phyloP scores from a whole-genome alignment of 2,113 vertebrate species.

The Calyptomena viridis region DNA sequence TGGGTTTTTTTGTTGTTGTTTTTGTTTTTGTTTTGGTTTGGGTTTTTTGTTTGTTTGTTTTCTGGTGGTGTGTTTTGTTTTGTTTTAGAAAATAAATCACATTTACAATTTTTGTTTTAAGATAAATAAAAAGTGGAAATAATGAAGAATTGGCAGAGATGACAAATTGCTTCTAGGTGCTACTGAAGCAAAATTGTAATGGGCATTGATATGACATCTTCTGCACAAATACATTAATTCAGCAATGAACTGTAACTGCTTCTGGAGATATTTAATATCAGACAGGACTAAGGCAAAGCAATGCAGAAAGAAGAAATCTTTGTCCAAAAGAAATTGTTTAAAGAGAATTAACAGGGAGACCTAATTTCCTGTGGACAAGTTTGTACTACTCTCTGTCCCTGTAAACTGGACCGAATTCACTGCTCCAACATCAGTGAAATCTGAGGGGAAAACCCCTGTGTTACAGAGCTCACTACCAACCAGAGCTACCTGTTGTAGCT shows the following conservation, averaged over 20 bases:
- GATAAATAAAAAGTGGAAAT: not conserved
- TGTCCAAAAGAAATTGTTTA: not conserved
- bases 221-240: not conserved
- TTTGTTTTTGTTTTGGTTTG: no score
- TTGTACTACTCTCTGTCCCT: fast-evolving
- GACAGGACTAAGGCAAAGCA: not conserved
- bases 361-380: fast-evolving
- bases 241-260: not conserved
- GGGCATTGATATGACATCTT: not conserved
- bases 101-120: not conserved
- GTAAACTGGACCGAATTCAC: not conserved
- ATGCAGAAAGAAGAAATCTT: not conserved
- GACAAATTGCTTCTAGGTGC: not conserved
- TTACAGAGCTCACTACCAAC: not conserved
- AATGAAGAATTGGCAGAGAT: not conserved
- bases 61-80: not conserved
- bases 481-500: not conserved
- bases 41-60: no score
- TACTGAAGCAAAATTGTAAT: not conserved
- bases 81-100: not conserved
- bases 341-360: not conserved
- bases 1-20: not conserved
- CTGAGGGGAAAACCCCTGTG: not conserved
- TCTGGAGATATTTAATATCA: not conserved
- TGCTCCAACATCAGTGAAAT: not conserved